Base-by-base conservation (phyloP, 2,797 vertebrate species). In the Neomorphus geoffroyi region DNA sequence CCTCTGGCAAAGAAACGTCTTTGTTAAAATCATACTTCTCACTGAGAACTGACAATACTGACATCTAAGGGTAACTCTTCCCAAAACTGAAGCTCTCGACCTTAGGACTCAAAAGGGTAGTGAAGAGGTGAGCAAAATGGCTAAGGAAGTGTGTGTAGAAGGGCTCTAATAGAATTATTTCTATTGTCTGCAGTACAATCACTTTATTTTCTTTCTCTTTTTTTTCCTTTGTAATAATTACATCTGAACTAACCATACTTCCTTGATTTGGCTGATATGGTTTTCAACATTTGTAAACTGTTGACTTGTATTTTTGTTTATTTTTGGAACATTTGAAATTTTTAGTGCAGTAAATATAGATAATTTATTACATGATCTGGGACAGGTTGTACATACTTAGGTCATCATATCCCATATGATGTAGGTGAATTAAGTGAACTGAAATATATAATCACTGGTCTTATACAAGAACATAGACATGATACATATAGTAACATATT, bases 401-500 rank as follows among this genome's bases (percentile, higher is more conserved):
- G 19, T 46, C 28, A 72, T 51, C 17, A 74, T 45, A 28, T 16
- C 7, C 10, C 41, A 5, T 74, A 7, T 48, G 61, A 33, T 4
- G 35, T 5, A 28, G 2, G 18, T 22, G 61, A 72, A 80, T 67
- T 50, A 70, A 39, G 11, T 33, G 46, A 88, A 73, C 5, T 9
- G 33, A 78, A 7, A 6, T 57, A 32, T 7, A 2, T 13, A 80
- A 56, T 28, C 11, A 75, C 8, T 45, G 22, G 24, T 81, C 13
- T 71, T 6, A 13, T n/a, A 30, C 5, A 56, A 30, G 11, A 79
- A 57, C 22, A 4, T 15, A 11, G 8, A 56, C 0, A 0, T 10
- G 2, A 56, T 51, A 46, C 3, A 27, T 71, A 23, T 9, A 16
- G 4, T 18, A 26, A 15, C 53, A 33, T 67, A 48, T 64, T 72